phyloP scores from a whole-genome alignment of 2,797 vertebrate genomes.

The Buphagus erythrorhynchus region DNA sequence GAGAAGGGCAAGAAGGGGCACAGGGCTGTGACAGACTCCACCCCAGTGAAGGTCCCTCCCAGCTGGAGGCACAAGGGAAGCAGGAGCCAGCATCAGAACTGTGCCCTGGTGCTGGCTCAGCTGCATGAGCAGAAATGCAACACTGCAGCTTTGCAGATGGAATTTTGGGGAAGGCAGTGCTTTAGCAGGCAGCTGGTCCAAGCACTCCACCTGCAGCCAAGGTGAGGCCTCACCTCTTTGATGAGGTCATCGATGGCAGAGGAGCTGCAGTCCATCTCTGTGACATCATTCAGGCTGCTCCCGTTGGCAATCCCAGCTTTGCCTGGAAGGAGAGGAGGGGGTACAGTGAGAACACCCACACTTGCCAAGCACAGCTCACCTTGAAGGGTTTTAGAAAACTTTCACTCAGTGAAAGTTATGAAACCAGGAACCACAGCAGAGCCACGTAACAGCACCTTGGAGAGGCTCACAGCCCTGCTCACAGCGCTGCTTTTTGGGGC shows the following conservation, averaged over 20 bases:
- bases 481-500: neutral
- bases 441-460: rapidly evolving
- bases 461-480: neutral
- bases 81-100: neutral
- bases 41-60: rapidly evolving
- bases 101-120: rapidly evolving
- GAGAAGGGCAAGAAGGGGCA: neutral
- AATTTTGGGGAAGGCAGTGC: neutral
- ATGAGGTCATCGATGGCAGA: slow-evolving; percentile 88
- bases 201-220: rapidly evolving
- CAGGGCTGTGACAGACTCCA: neutral
- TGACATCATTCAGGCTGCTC: slow-evolving; percentile 70
- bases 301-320: slow-evolving; percentile 71
- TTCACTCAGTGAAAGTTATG: neutral
- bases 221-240: slow-evolving; percentile 83
- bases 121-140: rapidly evolving
- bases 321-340: slow-evolving; percentile 70
- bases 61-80: neutral
- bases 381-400: rapidly evolving
- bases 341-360: neutral
- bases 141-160: rapidly evolving
- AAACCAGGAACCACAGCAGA: neutral
- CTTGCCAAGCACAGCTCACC: rapidly evolving
- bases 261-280: slow-evolving; percentile 87
- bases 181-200: rapidly evolving